Base-by-base conservation (phyloP, 2,888 invertebrate genomes). In the Drosophila limbata region DNA sequence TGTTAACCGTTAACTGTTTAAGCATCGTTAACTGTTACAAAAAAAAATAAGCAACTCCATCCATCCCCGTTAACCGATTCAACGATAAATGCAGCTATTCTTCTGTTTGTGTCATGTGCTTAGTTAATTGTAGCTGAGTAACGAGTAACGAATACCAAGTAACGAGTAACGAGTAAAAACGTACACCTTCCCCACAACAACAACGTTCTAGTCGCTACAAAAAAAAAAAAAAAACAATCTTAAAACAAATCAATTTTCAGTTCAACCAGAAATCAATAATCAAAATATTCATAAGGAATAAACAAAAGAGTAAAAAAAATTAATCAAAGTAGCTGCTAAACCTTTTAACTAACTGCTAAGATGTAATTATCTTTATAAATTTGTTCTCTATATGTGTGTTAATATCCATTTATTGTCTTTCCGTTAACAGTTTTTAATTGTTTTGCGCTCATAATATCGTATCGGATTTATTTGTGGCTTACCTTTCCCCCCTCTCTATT, bases 321-420 rank as follows among this genome's bases (percentile, higher is more conserved):
- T 70, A 52, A 72, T 69, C 65, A n/a, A n/a, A 77, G 84, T 85
- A 85, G 86, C 84, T 84, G 83, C 86, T 84, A 86, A 77, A 72
- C 19, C 33, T 77, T 69, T 78, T 64, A 73, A 84, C 84, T 84
- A 84, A 86, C 81, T 86, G 81, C 84, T 84, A 86, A 81, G 84
- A 86, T 84, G 83, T 84, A 84, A 84, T 86, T 83, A 83, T 83
- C 86, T 79, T 71, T 80, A 74, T 75, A 65, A 66, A 80, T 69
- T 69, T 60, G 80, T 56, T 62, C 28, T 69, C 42, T 64, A 55
- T 77, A 75, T 76, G 62, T 79, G 60, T 77, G 39, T 72, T 56
- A 72, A 68, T 63, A 55, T 57, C 25, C 35, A 61, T 75, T 63
- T 47, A 48, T 44, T 62, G 45, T 55, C 31, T 31, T 56, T 40